Percentiles rank a stretch among this genome's conserved stretches.
These are phyloP conservation scores for Prionailurus bengalensis DNA, from an alignment of 2,113 vertebrate species.

Conservation along the genomic window DNA sequence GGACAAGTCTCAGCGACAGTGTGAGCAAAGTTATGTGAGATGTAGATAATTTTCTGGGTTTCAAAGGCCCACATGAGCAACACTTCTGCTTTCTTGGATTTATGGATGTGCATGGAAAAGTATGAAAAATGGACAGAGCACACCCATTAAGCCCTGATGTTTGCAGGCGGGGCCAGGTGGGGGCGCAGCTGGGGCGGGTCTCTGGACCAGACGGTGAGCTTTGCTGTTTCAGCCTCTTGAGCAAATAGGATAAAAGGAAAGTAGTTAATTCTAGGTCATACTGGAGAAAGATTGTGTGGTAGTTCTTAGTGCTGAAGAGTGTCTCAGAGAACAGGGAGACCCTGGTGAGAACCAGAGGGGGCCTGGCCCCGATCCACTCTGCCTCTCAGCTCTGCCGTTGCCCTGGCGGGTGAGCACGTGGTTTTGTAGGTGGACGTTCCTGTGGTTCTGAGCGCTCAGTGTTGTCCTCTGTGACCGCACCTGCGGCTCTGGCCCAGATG, in stretches of 20 bases:
- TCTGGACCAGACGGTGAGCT: not conserved
- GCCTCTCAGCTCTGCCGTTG: not conserved
- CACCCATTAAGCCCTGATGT: not conserved
- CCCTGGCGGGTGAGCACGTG: not conserved
- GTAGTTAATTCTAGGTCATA: not conserved
- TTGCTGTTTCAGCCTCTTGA: not conserved
- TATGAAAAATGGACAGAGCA: too few species aligned
- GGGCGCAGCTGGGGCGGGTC: not conserved
- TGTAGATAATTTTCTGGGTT: not conserved
- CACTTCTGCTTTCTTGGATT: not conserved
- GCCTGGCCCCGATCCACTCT: not conserved
- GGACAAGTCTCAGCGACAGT: not conserved
- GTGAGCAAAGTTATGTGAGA: too few species aligned
- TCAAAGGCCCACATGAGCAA: not conserved
- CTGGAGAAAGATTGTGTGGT: not conserved
- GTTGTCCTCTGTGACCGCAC: not conserved
- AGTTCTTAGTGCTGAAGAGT: not conserved
- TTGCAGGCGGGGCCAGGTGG: not conserved
- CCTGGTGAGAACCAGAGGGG: not conserved
- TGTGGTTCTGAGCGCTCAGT: not conserved
- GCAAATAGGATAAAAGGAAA: not conserved
- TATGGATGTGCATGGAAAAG: not conserved
- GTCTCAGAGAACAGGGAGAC: not conserved
- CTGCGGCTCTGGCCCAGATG: not conserved
- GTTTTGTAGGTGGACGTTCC: not conserved